Evolutionary conservation across 37 sponge, comb jelly and placozoan species (phyloP).

Genomic region (Chondrosia reniformis): DNA sequence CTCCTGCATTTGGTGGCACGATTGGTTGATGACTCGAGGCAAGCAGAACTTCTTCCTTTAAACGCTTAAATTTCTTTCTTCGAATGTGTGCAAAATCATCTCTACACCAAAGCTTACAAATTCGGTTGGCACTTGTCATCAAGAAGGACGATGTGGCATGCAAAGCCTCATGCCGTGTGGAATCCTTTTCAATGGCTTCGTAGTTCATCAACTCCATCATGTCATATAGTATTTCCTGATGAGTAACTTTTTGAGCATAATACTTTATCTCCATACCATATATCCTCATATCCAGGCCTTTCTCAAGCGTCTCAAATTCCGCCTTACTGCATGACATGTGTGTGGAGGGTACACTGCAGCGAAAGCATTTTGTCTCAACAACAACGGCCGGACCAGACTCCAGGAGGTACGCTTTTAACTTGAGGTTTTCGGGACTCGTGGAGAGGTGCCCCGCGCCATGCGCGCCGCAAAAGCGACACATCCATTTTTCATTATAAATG

Average conservation of each 20-base stretch:
- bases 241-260: slow-evolving; percentile 1
- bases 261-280: slow-evolving; percentile 16
- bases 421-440: not conserved
- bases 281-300: slow-evolving; percentile 5
- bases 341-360: slow-evolving; percentile 1
- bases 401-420: slow-evolving; percentile 18
- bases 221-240: slow-evolving; percentile 42
- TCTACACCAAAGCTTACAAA: slow-evolving; percentile 73
- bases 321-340: not conserved
- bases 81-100: slow-evolving; percentile 48
- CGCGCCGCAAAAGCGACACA: slow-evolving; percentile 35
- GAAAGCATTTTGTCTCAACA: slow-evolving; percentile 31
- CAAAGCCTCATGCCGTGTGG: slow-evolving; percentile 20
- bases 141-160: slow-evolving; percentile 44
- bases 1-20: not conserved
- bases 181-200: slow-evolving; percentile 47
- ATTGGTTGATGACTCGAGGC: not conserved
- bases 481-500: slow-evolving; percentile 41
- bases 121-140: slow-evolving; percentile 47
- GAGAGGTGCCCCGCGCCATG: slow-evolving; percentile 11
- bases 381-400: slow-evolving; percentile 38
- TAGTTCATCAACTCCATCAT: slow-evolving; percentile 66
- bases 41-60: slow-evolving; percentile 38
- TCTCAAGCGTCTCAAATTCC: not conserved
- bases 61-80: slow-evolving; percentile 33